Percentiles rank a stretch among this genome's conserved stretches.
Evolutionary conservation across 1,140 invertebrate genomes (phyloP).

Genomic region (Chlorops oryzae): DNA sequence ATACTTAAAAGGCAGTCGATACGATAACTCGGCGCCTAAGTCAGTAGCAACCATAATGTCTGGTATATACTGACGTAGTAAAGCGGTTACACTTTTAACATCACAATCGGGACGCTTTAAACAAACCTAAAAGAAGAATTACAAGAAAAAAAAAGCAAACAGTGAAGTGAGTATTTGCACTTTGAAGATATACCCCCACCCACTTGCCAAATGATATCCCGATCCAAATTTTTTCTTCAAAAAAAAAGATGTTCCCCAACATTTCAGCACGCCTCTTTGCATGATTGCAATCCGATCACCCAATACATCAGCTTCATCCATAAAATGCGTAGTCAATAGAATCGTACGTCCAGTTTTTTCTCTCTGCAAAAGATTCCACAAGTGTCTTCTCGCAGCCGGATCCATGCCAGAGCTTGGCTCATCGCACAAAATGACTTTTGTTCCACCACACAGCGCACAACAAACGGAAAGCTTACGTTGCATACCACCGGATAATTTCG

Average conservation of each 20-base stretch:
- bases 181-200: no score
- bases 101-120: slow-evolving; percentile 3
- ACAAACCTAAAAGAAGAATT: slow-evolving; percentile 47
- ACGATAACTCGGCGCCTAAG: slow-evolving; percentile 12
- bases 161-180: no score
- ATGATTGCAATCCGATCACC: slow-evolving; percentile 88
- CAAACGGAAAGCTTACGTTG: slow-evolving; percentile 71
- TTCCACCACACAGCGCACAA: slow-evolving; percentile 66
- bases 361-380: slow-evolving; percentile 73
- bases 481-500: slow-evolving; percentile 69
- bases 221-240: slow-evolving; percentile 72
- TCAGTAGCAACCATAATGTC: slow-evolving; percentile 1
- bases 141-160: neutral
- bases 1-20: slow-evolving; percentile 13
- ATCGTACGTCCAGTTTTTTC: slow-evolving; percentile 60
- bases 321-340: slow-evolving; percentile 88
- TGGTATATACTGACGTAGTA: slow-evolving; percentile 1
- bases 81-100: slow-evolving; percentile 16
- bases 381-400: slow-evolving; percentile 73
- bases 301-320: slow-evolving; percentile 92
- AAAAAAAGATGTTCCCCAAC: slow-evolving; percentile 79
- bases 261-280: slow-evolving; percentile 69
- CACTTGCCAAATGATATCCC: slow-evolving; percentile 18
- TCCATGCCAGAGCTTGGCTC: slow-evolving; percentile 92
- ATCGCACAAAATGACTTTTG: slow-evolving; percentile 67